Conservation (phyloP, 2,113 vertebrate species). For the Todiramphus saurophagus region DNA sequence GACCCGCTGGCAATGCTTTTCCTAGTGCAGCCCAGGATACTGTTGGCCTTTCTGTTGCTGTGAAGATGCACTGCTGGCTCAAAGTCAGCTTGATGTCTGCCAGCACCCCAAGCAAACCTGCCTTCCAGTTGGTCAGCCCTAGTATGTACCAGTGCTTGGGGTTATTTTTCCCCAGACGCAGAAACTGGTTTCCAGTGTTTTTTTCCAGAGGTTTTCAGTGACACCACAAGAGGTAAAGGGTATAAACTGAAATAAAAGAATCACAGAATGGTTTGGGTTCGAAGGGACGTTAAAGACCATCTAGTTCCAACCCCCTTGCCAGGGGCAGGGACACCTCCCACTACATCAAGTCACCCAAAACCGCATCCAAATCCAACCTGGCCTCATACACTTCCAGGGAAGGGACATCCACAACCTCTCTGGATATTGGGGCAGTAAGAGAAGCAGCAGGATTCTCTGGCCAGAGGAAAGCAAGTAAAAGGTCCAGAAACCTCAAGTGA, state of each 20-base stretch:
- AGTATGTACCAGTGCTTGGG: not conserved
- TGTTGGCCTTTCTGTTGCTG: not conserved
- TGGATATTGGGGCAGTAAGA: too few species aligned
- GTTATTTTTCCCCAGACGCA: not conserved
- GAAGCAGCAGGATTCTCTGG: too few species aligned
- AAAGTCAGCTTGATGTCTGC: not conserved
- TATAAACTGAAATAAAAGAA: not conserved
- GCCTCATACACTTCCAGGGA: too few species aligned
- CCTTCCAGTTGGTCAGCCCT: not conserved
- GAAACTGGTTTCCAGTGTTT: not conserved
- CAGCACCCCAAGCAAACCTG: not conserved
- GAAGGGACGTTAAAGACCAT: too few species aligned
- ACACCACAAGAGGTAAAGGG: not conserved
- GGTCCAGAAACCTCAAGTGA: too few species aligned
- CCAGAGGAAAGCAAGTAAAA: too few species aligned
- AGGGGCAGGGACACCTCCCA: too few species aligned
- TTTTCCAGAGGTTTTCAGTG: not conserved
- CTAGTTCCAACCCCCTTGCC: too few species aligned
- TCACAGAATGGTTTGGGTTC: too few species aligned
- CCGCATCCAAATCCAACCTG: too few species aligned
- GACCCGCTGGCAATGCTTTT: fast-evolving
- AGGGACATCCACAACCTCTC: too few species aligned
- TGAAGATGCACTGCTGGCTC: not conserved
- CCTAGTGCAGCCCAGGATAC: not conserved
- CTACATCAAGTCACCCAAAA: too few species aligned